Percentiles rank a stretch among this genome's conserved stretches.
These are phyloP conservation scores for Ophion slaviceki DNA, from an alignment of 2,888 invertebrate species.

Conservation along the genomic window DNA sequence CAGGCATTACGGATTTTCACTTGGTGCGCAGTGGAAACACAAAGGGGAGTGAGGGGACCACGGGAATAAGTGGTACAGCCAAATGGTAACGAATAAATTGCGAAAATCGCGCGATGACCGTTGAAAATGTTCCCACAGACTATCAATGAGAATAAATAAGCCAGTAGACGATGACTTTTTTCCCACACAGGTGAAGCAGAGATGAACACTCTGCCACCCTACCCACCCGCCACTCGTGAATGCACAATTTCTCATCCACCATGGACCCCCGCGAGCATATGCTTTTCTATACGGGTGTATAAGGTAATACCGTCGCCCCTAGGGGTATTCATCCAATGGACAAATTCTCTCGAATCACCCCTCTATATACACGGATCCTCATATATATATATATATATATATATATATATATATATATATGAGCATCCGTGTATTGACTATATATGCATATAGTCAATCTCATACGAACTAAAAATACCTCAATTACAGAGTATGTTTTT, in stretches of 20 bases:
- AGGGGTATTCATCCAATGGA: constrained; percentile 28
- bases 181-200: constrained; percentile 32
- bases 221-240: constrained; percentile 1
- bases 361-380: constrained; percentile 11
- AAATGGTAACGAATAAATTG: constrained; percentile 34
- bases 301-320: constrained; percentile 25
- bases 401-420: no score
- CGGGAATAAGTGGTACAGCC: constrained; percentile 12
- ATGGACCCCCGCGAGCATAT: constrained; percentile 49
- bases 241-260: constrained; percentile 46
- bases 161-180: constrained; percentile 11
- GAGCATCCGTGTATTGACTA: no score
- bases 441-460: no score
- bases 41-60: background rate
- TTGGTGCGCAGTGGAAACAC: background rate
- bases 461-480: no score
- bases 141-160: constrained; percentile 24
- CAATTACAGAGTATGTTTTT: no score
- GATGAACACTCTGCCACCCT: constrained; percentile 6
- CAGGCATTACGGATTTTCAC: background rate
- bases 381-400: no score
- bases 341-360: constrained; percentile 25
- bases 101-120: constrained; percentile 48
- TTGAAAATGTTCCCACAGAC: constrained; percentile 48
- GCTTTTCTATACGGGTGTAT: constrained; percentile 33